These are phyloP conservation scores for Drosophila chauvacae DNA, from an alignment of 1,140 invertebrate species.

Conservation along the genomic window DNA sequence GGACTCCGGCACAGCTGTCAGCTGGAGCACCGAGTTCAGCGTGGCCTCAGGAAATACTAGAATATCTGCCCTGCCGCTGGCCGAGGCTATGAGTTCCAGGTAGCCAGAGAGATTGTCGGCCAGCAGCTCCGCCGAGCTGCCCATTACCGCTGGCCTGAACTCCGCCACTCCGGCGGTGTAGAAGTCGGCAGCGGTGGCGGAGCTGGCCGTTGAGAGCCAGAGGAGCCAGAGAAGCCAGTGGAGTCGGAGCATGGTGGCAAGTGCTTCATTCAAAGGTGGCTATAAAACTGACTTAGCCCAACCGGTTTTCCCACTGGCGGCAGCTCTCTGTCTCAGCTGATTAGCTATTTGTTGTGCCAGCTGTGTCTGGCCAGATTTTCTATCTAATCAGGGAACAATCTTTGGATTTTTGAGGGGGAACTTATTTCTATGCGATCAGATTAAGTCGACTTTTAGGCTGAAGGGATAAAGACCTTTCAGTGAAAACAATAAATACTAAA, in stretches of 20 bases:
- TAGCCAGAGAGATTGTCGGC: conserved; percentile 65
- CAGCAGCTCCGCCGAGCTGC: conserved; percentile 53
- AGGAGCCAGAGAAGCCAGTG: neutral
- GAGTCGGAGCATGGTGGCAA: neutral
- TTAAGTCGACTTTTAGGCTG: conserved; percentile 10
- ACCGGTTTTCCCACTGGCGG: neutral
- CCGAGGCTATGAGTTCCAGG: conserved; percentile 54
- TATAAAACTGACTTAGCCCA: neutral
- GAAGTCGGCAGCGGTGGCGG: conserved; percentile 45
- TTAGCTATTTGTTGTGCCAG: neutral
- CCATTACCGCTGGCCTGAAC: conserved; percentile 61
- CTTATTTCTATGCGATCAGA: no score
- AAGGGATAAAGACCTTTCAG: neutral
- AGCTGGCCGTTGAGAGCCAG: neutral
- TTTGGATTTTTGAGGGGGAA: neutral
- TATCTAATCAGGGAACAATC: conserved; percentile 30
- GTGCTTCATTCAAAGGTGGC: neutral
- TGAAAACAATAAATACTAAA: no score
- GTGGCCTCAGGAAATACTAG: conserved; percentile 93
- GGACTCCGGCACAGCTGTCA: conserved; percentile 60
- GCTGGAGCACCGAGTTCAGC: conserved; percentile 75
- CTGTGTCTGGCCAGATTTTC: conserved; percentile 4
- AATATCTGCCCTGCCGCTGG: conserved; percentile 87
- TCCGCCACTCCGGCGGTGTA: conserved; percentile 86
- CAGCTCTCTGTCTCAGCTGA: neutral